Base-by-base conservation (phyloP, 2,888 invertebrate species). In the Xestia rhomboidea region DNA sequence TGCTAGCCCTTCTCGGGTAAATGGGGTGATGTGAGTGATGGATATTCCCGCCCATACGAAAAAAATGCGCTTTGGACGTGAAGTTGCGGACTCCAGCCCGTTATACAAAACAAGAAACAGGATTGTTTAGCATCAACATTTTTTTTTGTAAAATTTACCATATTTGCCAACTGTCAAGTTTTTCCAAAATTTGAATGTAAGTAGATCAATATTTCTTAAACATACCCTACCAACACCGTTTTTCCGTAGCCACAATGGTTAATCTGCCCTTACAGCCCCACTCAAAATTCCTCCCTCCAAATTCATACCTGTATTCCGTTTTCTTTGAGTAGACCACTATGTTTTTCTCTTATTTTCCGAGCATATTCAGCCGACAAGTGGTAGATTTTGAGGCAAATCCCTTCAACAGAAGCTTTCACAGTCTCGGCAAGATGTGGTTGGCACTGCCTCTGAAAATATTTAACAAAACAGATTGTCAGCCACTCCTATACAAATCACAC, bases 351-450 rank as follows among this genome's bases (percentile, higher is more conserved):
- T 63, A 99, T 98, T 95, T 99, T 99, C 82, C 98, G 98, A 8
- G 99, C 99, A 96, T 99, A 98, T 90, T 99, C 99, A 41, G 98
- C 98, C 0, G 99, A 99, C 67, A 99, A 96, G 92, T 99, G 98
- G 94, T 99, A 99, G 83, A 99, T 98, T 96, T 99, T 99, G 74
- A 98, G 97, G 93, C 99, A 99, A 86, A 99, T 99, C 57, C 99
- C 99, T 96, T 99, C 99, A 8, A 99, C 99, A 21, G 99, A 99
- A 54, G 98, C 97, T 94, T 99, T 99, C 0, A 99, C 99, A 0
- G 99, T 99, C 94, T 99, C 99, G 15, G 99, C 98, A 77, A 99
- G 97, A 95, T 99, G 99, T 7, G 99, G 99, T 94, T 99, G 99
- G 94, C 99, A 99, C 93, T 99, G 99, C 70, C 98, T 98, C 97